Base-by-base conservation (phyloP, 2,797 vertebrate species). In the Glyptemys insculpta region DNA sequence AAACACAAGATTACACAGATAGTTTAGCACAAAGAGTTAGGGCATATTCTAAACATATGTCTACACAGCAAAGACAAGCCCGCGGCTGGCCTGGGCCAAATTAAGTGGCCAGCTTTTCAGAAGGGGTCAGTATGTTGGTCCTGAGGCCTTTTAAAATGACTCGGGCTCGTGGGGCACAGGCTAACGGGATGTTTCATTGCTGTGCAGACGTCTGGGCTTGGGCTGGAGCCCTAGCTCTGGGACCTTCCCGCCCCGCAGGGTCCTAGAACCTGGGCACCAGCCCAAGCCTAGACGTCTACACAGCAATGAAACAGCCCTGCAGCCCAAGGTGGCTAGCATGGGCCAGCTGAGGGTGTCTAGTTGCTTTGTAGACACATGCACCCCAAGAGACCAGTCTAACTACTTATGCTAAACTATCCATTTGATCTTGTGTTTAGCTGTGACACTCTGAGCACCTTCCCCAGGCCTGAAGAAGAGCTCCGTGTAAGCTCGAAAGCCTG, bases 301-400 rank as follows among this genome's bases (percentile, higher is more conserved):
- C 34, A n/a, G 59, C 62, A 8, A 19, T n/a, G 62, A 65, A 65
- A 5, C 81, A 29, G 81, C 74, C 41, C 81, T 81, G 44, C 74
- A 12, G 2, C 16, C 50, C 74, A 9, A 0, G 1, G 2, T 4
- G 0, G 62, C 34, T 9, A 18, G 62, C 34, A 65, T 8, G 8
- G 16, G 34, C 62, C 59, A 62, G 59, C 27, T 62, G 59, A 16
- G 59, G 31, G 31, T 62, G 31, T 62, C 59, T 62, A 62, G 59
- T 15, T 62, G 59, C 31, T 34, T 6, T 34, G 59, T 34, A 62
- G 14, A 34, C 7, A 54, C 53, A 54, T 4, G 14, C 15, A 34
- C 31, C 62, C 62, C 9, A n/a, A 65, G 34, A 19, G 15, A n/a
- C 34, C 34, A 8, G 15, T n/a, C 62, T 65, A 16, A n/a, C 34